These are phyloP conservation scores for Pseudochromis fuscus DNA, from an alignment of 2,797 vertebrate genomes.

Conservation along the genomic window DNA sequence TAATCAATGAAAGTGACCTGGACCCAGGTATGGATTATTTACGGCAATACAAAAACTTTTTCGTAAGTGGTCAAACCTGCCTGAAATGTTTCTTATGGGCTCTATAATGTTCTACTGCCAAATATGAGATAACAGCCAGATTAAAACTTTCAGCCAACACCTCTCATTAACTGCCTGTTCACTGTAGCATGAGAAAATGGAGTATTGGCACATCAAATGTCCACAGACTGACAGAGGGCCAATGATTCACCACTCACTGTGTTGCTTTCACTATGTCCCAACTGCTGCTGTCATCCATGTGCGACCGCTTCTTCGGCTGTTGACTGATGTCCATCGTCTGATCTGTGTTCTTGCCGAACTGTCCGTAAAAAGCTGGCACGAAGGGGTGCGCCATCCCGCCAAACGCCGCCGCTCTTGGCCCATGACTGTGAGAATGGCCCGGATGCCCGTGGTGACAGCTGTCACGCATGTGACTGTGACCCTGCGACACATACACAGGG, in stretches of 20 bases:
- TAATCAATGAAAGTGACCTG: background rate
- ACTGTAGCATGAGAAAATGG: background rate
- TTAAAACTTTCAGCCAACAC: no score
- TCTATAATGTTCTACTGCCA: background rate
- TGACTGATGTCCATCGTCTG: slow-evolving; percentile 76
- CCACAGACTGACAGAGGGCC: no score
- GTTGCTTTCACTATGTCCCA: slow-evolving; percentile 97
- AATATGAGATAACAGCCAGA: background rate
- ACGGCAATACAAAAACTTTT: no score
- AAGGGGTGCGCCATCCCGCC: slow-evolving; percentile 66
- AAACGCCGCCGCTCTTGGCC: slow-evolving; percentile 73
- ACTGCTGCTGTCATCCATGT: slow-evolving; percentile 89
- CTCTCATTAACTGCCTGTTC: background rate
- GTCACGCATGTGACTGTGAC: slow-evolving; percentile 76
- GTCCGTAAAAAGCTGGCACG: slow-evolving; percentile 74
- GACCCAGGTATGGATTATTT: background rate
- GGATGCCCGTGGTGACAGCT: slow-evolving; percentile 77
- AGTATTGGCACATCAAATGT: background rate
- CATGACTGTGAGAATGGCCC: slow-evolving; percentile 80
- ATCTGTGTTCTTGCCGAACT: slow-evolving; percentile 66
- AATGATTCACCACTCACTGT: slow-evolving; percentile 86
- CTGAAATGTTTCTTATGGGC: no score
- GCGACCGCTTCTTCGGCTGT: slow-evolving; percentile 82
- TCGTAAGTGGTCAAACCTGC: no score
- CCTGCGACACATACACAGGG: slow-evolving; percentile 53